Conservation (phyloP, 1,140 invertebrate genomes). For the Micrasema longulum region DNA sequence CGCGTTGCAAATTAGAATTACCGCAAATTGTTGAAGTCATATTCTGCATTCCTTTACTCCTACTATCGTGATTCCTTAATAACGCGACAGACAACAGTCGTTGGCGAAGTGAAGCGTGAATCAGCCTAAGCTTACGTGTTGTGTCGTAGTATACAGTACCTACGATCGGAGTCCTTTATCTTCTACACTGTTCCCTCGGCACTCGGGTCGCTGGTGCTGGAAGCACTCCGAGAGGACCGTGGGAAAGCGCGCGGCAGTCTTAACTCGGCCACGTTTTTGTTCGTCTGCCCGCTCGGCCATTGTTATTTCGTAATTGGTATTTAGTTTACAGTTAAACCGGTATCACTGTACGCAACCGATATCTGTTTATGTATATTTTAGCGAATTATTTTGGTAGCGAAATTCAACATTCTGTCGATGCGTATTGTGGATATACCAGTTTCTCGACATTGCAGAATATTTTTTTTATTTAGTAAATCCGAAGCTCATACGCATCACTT, state of each 20-base stretch:
- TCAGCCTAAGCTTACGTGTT: neutral
- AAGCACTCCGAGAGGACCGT: slow-evolving; percentile 7
- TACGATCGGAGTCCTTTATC: neutral
- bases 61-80: slow-evolving; percentile 18
- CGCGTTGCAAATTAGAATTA: slow-evolving; percentile 2
- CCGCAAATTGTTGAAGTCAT: slow-evolving; percentile 31
- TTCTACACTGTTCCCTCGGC: neutral
- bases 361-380: neutral
- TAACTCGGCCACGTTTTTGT: slow-evolving; percentile 13
- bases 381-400: neutral
- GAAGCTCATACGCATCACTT: too few relatives aligned
- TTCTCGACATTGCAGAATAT: too few relatives aligned
- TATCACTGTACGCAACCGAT: slow-evolving; percentile 19
- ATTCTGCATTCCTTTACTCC: slow-evolving; percentile 21
- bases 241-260: slow-evolving; percentile 6
- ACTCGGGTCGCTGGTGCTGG: neutral
- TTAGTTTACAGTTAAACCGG: slow-evolving; percentile 35
- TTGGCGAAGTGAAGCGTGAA: neutral
- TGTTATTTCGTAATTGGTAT: slow-evolving; percentile 30
- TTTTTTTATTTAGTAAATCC: too few relatives aligned
- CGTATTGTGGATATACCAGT: too few relatives aligned
- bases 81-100: neutral
- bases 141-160: neutral
- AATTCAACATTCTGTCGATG: neutral
- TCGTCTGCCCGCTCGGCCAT: slow-evolving; percentile 19